Percentiles rank a stretch among this genome's conserved stretches.
phyloP scores from a whole-genome alignment of 2,888 invertebrate genomes.

The Scaptomyza parva region DNA sequence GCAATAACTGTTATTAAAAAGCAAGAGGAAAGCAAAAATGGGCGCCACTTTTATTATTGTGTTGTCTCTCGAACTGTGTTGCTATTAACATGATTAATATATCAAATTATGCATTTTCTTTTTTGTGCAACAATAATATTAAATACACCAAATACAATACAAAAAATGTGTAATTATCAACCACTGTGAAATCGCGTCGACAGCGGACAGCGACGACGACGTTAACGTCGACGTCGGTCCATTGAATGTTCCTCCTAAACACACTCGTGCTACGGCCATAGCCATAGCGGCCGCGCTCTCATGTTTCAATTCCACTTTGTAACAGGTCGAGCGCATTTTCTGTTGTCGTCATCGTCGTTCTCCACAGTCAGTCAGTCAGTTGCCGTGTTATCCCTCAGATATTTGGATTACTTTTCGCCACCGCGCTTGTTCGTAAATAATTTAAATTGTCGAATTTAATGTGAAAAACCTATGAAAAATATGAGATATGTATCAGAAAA shows the following conservation, averaged over 20 bases:
- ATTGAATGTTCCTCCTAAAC: slow-evolving; percentile 58
- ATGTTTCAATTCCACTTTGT: slow-evolving; percentile 73
- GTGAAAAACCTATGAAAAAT: slow-evolving; percentile 36
- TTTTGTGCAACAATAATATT: slow-evolving; percentile 28
- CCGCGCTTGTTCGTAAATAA: slow-evolving; percentile 54
- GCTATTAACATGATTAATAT: slow-evolving; percentile 71
- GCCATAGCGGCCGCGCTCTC: slow-evolving; percentile 26
- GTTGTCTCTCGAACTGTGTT: slow-evolving; percentile 23
- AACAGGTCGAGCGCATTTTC: slow-evolving; percentile 53
- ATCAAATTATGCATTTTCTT: slow-evolving; percentile 57
- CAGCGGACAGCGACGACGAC: slow-evolving; percentile 18
- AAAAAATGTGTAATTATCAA: slow-evolving; percentile 62
- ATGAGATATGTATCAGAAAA: slow-evolving; percentile 49
- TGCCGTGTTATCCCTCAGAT: slow-evolving; percentile 61
- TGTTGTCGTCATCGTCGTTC: slow-evolving; percentile 34
- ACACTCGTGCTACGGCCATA: slow-evolving; percentile 21
- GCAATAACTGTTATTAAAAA: slow-evolving; percentile 72
- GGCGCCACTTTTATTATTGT: slow-evolving; percentile 48
- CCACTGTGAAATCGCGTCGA: slow-evolving; percentile 57
- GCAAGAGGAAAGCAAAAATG: slow-evolving; percentile 23
- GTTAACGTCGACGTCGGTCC: slow-evolving; percentile 41
- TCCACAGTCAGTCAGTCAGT: slow-evolving; percentile 54
- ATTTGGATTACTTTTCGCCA: slow-evolving; percentile 61
- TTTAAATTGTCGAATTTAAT: slow-evolving; percentile 34
- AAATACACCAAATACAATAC: slow-evolving; percentile 5